phyloP scores from a whole-genome alignment of 53 echinoderm and acorn worm species.

The Arbacia lixula region DNA sequence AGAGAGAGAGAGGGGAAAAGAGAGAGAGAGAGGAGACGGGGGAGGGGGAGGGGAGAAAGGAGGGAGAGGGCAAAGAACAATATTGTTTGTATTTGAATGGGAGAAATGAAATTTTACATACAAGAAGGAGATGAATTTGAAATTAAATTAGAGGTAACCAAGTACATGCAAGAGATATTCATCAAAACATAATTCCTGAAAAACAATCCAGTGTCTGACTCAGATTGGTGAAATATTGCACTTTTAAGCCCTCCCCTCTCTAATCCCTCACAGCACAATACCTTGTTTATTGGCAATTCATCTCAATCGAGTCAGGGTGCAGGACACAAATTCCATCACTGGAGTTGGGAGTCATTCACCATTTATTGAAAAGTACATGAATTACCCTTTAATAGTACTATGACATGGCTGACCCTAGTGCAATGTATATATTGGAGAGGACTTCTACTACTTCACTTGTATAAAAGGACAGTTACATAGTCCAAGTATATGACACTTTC shows the following conservation, averaged over 20 bases:
- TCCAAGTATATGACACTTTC: no score
- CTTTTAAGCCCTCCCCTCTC: constrained; percentile 35
- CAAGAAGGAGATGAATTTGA: no score
- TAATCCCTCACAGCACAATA: constrained; percentile 31
- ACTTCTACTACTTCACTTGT: no score
- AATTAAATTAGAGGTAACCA: no score
- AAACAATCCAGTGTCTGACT: no score
- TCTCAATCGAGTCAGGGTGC: constrained; percentile 29
- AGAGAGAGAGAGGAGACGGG: not conserved
- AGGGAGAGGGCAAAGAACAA: not conserved
- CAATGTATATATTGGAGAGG: no score
- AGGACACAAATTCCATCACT: constrained; percentile 20
- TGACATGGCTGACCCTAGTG: no score
- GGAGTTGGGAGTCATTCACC: constrained; percentile 4
- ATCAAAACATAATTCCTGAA: no score
- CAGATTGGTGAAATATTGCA: constrained; percentile 53
- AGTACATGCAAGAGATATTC: no score
- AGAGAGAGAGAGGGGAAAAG: not conserved
- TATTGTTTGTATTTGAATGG: no score
- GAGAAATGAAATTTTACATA: no score
- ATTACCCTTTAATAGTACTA: constrained; percentile 33
- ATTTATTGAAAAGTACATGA: constrained; percentile 55
- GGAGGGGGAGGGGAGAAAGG: not conserved
- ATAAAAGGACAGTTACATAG: no score
- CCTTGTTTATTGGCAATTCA: constrained; percentile 55